phyloP scores from a whole-genome alignment of 2,113 vertebrate species.

The Orcinus orca region DNA sequence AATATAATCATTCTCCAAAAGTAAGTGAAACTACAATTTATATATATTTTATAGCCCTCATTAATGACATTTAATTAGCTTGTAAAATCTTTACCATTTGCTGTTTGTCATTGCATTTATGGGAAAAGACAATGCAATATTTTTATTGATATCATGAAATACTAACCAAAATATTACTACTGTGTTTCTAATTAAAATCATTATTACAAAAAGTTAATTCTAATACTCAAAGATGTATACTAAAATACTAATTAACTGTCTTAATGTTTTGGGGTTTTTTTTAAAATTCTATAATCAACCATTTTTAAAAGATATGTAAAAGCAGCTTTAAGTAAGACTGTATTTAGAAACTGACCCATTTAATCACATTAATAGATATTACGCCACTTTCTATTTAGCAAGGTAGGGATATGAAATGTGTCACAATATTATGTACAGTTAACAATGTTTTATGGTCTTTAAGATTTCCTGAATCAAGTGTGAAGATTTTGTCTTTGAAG shows the following conservation, averaged over 20 bases:
- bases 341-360: not conserved
- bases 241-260: not conserved
- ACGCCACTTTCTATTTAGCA: not conserved
- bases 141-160: not conserved
- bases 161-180: not conserved
- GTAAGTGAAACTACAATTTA: not conserved
- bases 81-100: not conserved
- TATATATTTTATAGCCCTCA: not conserved
- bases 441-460: conserved; percentile 41
- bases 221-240: not conserved
- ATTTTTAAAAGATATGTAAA: not conserved
- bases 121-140: not conserved
- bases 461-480: not conserved
- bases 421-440: not conserved
- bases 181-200: not conserved
- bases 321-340: not conserved
- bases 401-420: not conserved
- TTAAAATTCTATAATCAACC: not conserved
- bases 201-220: not conserved
- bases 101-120: not conserved
- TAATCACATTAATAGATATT: not conserved
- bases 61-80: not conserved
- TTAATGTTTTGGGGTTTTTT: not conserved
- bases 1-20: not conserved
- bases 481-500: not conserved